Evolutionary conservation across 92 coral and sea anemone genomes (phyloP), one percentile per base, ranked within the genome.

Genomic region (Galaxea fascicularis): DNA sequence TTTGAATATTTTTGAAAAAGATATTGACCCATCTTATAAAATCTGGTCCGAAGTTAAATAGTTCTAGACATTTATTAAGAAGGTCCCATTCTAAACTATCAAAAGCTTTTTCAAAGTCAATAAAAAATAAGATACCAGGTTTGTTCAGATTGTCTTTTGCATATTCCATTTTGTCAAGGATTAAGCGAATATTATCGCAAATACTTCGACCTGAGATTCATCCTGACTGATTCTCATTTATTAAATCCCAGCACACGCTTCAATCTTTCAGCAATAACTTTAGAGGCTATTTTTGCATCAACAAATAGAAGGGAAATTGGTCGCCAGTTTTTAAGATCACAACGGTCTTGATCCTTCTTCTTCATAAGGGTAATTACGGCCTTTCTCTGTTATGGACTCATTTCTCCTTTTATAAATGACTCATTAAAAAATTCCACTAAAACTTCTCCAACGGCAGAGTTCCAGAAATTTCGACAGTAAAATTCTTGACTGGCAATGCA

Each of bases 331-430:
- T 58, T 58, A 58, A 58, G 65, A 58, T 58, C 27, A 18, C 65
- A 58, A 10, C 26, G 65, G 65, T 58, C 65, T 58, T 22, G 65
- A 58, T 20, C 65, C 27, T 58, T 58, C 17, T 58, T 58, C 65
- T 58, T 27, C 20, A 58, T 58, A 58, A 58, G 65, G 2, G 65
- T 58, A 58, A 58, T 58, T 58, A 21, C 65, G 18, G n/a, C 60
- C 60, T 54, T 16, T 54, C 60, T 54, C 60, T 58, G 65, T 58
- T 25, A 58, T 58, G 65, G 65, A 58, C 65, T 58, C 65, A 58
- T 58, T 21, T 58, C 65, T 0, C 65, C 65, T 58, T 58, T 53
- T 53, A 16, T 11, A 58, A 58, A 58, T 10, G 12, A 58, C 27
- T 58, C 25, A n/a, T 21, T 58, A 58, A 58, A 53, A 53, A 4